Evolutionary conservation across 1,140 invertebrate species (phyloP).

Genomic region (Drosophila subpulchrella): DNA sequence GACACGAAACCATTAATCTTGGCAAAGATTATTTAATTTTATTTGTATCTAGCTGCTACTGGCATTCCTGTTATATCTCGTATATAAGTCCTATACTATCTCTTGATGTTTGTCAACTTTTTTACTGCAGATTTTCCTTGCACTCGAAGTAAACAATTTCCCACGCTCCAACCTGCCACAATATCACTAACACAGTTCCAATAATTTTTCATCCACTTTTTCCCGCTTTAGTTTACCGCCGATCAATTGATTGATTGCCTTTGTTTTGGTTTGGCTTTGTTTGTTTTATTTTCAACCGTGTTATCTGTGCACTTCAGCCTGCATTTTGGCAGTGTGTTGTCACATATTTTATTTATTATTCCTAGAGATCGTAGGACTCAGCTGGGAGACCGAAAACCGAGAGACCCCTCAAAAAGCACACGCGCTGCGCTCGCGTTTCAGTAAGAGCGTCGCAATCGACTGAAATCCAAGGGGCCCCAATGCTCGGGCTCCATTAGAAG

Average conservation of each 20-base stretch:
- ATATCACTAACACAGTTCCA: constrained; percentile 30
- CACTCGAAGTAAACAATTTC: constrained; percentile 64
- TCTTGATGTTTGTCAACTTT: constrained; percentile 36
- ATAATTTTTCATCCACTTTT: constrained; percentile 61
- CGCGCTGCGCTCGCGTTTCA: constrained; percentile 46
- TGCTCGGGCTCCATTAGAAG: constrained; percentile 46
- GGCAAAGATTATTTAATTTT: background rate
- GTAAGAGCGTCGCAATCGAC: constrained; percentile 69
- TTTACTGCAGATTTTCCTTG: constrained; percentile 13
- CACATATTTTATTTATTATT: constrained; percentile 55
- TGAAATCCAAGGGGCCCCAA: constrained; percentile 57
- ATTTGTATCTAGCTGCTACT: constrained; percentile 12
- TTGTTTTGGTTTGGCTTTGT: constrained; percentile 28
- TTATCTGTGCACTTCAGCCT: constrained; percentile 44
- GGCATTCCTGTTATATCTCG: constrained; percentile 19
- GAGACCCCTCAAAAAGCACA: constrained; percentile 21
- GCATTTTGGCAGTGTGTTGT: constrained; percentile 41
- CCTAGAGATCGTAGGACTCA: constrained; percentile 10
- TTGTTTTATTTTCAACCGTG: constrained; percentile 21
- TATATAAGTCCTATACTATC: constrained; percentile 7
- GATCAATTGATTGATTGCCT: constrained; percentile 34
- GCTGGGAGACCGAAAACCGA: constrained; percentile 4
- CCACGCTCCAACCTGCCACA: constrained; percentile 65
- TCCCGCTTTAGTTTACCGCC: constrained; percentile 27
- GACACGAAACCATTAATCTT: constrained; percentile 64